Evolutionary conservation across 1,140 invertebrate genomes (phyloP).

Genomic region (Drosophila tsacasi): DNA sequence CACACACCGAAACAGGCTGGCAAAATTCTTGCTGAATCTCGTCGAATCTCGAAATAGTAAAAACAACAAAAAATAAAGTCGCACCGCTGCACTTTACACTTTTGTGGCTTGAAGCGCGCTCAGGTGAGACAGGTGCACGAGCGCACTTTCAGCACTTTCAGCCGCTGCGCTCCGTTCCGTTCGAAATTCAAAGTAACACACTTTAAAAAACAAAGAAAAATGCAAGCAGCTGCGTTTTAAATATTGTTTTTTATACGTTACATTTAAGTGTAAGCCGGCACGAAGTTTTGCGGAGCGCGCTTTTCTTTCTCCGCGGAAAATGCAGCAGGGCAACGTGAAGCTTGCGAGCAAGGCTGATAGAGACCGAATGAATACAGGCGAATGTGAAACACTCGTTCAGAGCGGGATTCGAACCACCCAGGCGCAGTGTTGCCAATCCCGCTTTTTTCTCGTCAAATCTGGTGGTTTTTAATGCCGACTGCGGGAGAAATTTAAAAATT

Average conservation of each 20-base stretch:
- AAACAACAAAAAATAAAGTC: conserved; percentile 34
- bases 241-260: neutral
- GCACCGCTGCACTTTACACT: conserved; percentile 74
- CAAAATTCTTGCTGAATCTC: conserved; percentile 61
- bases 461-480: no score
- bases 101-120: conserved; percentile 71
- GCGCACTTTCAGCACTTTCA: conserved; percentile 35
- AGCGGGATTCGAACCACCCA: no score
- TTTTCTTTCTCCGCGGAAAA: conserved; percentile 7
- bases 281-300: neutral
- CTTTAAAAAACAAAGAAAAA: conserved; percentile 35
- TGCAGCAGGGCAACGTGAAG: neutral
- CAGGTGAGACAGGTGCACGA: conserved; percentile 66
- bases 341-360: no score
- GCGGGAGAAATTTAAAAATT: no score
- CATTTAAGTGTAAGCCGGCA: conserved; percentile 19
- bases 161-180: conserved; percentile 1
- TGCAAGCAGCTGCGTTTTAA: conserved; percentile 4
- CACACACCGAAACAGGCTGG: conserved; percentile 32
- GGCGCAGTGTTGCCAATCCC: no score
- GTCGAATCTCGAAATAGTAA: conserved; percentile 36
- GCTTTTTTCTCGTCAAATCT: no score
- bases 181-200: conserved; percentile 24
- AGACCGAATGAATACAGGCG: no score
- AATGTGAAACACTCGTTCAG: no score